Percentiles rank a stretch among this genome's conserved stretches.
Evolutionary conservation across 2,888 invertebrate genomes (phyloP).

Genomic region (Muscina levida): DNA sequence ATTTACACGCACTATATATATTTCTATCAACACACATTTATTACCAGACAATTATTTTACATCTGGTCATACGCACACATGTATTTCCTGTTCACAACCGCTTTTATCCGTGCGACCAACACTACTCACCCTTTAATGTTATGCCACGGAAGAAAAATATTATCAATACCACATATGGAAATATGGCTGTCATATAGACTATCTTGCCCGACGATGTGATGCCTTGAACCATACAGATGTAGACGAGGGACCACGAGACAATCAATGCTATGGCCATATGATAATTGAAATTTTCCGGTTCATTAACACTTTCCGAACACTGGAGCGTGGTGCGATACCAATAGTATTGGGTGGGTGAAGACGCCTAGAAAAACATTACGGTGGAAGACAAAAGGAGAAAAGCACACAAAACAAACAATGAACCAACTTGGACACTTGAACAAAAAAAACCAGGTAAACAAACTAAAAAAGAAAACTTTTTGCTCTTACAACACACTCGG

Average conservation of each 20-base stretch:
- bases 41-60: too few species aligned
- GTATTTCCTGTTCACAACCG: background rate
- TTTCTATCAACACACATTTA: too few species aligned
- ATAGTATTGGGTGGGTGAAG: conserved; percentile 95
- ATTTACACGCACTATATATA: too few species aligned
- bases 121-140: conserved; percentile 87
- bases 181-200: conserved; percentile 97
- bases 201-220: conserved; percentile 98
- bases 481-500: conserved; percentile 88
- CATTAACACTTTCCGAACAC: conserved; percentile 93
- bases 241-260: conserved; percentile 95
- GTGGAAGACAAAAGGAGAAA: conserved; percentile 12
- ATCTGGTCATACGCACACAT: too few species aligned
- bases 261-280: conserved; percentile 93
- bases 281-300: conserved; percentile 93
- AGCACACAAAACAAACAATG: background rate
- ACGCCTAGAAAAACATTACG: conserved; percentile 81
- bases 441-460: background rate
- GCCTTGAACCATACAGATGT: conserved; percentile 98
- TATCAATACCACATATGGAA: conserved; percentile 96
- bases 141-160: conserved; percentile 98
- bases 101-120: too few species aligned
- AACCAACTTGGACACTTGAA: background rate
- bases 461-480: background rate
- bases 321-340: conserved; percentile 96